These are phyloP conservation scores for Bactericera cockerelli DNA, from an alignment of 1,140 invertebrate species.

Conservation along the genomic window DNA sequence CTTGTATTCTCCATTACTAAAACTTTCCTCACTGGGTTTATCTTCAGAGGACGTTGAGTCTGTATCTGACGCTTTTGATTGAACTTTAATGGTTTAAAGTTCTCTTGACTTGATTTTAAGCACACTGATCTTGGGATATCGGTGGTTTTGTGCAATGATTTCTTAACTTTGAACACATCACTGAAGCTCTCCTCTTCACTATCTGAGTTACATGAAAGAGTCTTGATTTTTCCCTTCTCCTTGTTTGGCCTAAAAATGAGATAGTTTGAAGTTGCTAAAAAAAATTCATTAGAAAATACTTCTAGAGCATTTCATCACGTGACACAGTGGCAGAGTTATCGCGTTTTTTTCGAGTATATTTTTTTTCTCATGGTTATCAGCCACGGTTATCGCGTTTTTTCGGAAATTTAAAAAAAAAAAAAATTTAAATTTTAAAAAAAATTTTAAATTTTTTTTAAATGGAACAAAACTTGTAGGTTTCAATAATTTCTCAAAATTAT, in stretches of 20 bases:
- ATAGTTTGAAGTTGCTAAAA: too few species aligned
- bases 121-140: background rate
- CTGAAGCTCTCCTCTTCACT: slow-evolving; percentile 1
- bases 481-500: too few species aligned
- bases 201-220: background rate
- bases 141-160: background rate
- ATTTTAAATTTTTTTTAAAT: too few species aligned
- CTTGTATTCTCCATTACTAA: background rate
- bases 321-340: too few species aligned
- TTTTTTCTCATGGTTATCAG: too few species aligned
- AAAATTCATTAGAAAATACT: too few species aligned
- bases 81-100: background rate
- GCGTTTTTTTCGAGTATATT: too few species aligned
- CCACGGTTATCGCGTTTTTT: too few species aligned
- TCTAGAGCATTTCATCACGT: too few species aligned
- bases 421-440: too few species aligned
- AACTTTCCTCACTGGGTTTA: background rate
- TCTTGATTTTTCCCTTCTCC: background rate
- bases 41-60: background rate
- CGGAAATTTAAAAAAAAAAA: too few species aligned
- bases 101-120: background rate
- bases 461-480: too few species aligned
- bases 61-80: background rate
- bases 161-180: background rate
- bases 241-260: background rate